Evolutionary conservation across 2,797 vertebrate genomes (phyloP).

Genomic region (Dryobates pubescens): DNA sequence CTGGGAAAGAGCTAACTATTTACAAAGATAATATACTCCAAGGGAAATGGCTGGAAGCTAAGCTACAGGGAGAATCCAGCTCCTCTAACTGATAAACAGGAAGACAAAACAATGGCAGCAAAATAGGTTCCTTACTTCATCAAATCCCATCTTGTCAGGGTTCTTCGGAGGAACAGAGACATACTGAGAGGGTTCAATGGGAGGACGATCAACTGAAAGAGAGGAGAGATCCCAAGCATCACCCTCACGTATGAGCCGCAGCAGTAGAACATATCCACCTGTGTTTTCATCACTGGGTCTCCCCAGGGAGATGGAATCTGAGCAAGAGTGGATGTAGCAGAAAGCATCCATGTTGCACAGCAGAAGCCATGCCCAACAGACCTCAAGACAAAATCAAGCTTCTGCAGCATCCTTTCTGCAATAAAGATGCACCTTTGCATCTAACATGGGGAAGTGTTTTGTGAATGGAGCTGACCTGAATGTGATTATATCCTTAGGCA

Average conservation of each 20-base stretch:
- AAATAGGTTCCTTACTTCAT: constrained; percentile 83
- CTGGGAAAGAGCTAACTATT: not conserved
- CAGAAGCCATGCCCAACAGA: not conserved
- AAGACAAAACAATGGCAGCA: not conserved
- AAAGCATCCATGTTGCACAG: not conserved
- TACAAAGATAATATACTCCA: not conserved
- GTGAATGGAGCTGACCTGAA: not conserved
- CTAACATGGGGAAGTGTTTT: not conserved
- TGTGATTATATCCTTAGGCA: not conserved
- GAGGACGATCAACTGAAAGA: constrained; percentile 89
- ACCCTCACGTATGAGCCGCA: not conserved
- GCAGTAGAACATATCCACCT: accelerated
- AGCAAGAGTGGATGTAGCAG: not conserved
- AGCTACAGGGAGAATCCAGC: not conserved
- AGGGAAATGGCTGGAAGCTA: not conserved
- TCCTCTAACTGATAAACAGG: not conserved
- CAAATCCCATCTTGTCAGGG: constrained; percentile 90
- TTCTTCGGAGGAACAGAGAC: constrained; percentile 77
- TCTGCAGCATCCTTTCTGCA: not conserved
- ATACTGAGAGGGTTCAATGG: constrained; percentile 85
- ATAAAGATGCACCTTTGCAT: not conserved
- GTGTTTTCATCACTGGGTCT: not conserved
- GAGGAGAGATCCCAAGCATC: not conserved
- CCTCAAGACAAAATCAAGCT: accelerated
- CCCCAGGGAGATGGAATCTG: too few relatives aligned